These are phyloP conservation scores for Morus bassanus DNA, from an alignment of 2,797 vertebrate genomes.

Conservation along the genomic window DNA sequence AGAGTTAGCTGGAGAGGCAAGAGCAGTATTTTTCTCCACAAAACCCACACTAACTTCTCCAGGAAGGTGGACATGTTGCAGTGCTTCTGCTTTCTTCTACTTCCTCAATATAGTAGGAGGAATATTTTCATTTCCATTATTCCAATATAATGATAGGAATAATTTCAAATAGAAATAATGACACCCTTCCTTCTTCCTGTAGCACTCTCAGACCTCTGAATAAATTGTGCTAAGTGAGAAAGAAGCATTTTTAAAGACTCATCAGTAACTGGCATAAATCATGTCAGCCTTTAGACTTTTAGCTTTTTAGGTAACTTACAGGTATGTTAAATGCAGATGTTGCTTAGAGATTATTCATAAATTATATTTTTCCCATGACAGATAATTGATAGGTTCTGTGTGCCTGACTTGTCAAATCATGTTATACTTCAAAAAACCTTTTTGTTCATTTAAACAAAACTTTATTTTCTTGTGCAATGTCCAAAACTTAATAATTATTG, in stretches of 20 bases:
- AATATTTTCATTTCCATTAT: too few relatives aligned
- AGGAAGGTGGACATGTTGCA: not conserved
- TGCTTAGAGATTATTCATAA: conserved; percentile 8
- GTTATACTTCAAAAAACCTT: not conserved
- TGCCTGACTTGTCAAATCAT: not conserved
- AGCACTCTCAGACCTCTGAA: not conserved
- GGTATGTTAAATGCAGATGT: not conserved
- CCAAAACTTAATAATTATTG: conserved; percentile 16
- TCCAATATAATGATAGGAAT: too few relatives aligned
- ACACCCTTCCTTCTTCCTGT: not conserved
- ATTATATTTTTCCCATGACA: not conserved
- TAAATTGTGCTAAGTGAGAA: not conserved
- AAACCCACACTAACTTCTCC: not conserved
- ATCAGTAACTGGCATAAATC: not conserved
- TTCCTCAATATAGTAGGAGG: not conserved
- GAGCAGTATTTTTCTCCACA: not conserved
- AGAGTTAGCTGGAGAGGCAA: not conserved
- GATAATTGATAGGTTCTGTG: not conserved
- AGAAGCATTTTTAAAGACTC: not conserved
- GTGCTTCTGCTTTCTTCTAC: not conserved
- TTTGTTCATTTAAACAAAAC: not conserved
- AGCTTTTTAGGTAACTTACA: not conserved
- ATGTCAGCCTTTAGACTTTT: not conserved
- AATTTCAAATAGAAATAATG: not conserved
- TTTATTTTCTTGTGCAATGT: not conserved